Base-by-base conservation (phyloP, 2,888 invertebrate genomes). In the Sceliomorpha sp. region DNA sequence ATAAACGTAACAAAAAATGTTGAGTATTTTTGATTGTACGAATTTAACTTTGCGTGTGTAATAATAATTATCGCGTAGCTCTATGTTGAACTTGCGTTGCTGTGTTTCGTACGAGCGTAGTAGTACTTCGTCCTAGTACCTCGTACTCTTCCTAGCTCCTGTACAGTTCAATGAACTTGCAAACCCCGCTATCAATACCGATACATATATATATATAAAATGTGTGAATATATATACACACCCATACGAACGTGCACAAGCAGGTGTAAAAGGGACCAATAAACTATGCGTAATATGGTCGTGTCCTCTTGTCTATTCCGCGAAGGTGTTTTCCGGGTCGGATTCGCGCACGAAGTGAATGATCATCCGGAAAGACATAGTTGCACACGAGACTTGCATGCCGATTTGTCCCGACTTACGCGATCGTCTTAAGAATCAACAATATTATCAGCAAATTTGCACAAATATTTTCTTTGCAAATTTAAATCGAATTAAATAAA, bases 161-260 rank as follows among this genome's bases (percentile, higher is more conserved):
- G 51, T 58, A 51, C 50, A 74, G 85, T 84, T 85, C 85, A 84
- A 71, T 81, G 81, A 85, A 84, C 85, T 76, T 76, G 73, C 77
- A 83, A 84, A 83, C 83, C 83, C 81, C 82, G 81, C 81, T 81
- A 84, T 84, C 85, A 80, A 84, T 84, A 84, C 78, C 83, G 83
- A 82, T 82, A 78, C 78, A 79, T 37, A 39, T 34, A 32, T 63
- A 74, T 42, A 47, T 53, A 37, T 20, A 63, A 37, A 51, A 51
- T 55, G 51, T 7, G 58, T 58, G 56, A n/a, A 39, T 34, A 32
- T 63, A 74, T 42, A 47, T 53, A 37, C 27, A n/a, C n/a, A n/a
- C n/a, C n/a, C n/a, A n/a, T n/a, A n/a, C n/a, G n/a, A n/a, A n/a
- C n/a, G n/a, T n/a, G n/a, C n/a, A n/a, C n/a, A n/a, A 55, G 51